These are phyloP conservation scores for Thereva unica DNA, from an alignment of 2,888 invertebrate genomes.

Conservation along the genomic window DNA sequence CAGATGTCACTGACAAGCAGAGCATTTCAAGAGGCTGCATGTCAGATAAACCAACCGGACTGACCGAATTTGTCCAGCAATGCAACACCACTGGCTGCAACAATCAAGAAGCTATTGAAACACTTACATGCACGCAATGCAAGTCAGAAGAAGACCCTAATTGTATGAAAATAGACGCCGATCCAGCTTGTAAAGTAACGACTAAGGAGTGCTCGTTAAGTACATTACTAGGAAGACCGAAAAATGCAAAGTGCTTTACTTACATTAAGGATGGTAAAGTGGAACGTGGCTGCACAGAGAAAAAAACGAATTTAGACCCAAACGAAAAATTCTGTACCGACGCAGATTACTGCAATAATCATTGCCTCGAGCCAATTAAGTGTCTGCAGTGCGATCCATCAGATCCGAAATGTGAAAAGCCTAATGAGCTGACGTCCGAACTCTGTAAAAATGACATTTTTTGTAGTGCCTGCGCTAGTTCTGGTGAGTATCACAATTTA, in stretches of 20 bases:
- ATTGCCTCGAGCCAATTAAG: not conserved
- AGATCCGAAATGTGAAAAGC: not conserved
- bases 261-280: not conserved
- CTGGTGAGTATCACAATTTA: too few relatives aligned
- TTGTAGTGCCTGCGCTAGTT: too few relatives aligned
- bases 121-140: not conserved
- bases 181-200: too few relatives aligned
- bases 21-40: slow-evolving; percentile 50
- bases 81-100: not conserved
- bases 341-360: not conserved
- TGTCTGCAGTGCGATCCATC: not conserved
- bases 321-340: not conserved
- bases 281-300: not conserved
- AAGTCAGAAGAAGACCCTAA: not conserved
- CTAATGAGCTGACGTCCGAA: too few relatives aligned
- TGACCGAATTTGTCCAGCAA: slow-evolving; percentile 18
- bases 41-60: slow-evolving; percentile 43
- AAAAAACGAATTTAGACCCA: not conserved
- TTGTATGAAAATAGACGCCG: not conserved
- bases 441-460: too few relatives aligned
- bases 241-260: not conserved
- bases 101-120: not conserved
- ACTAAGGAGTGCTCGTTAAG: not conserved
- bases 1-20: slow-evolving; percentile 39
- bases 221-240: not conserved